phyloP scores from a whole-genome alignment of 2,888 invertebrate species.

The Aphidius colemani region DNA sequence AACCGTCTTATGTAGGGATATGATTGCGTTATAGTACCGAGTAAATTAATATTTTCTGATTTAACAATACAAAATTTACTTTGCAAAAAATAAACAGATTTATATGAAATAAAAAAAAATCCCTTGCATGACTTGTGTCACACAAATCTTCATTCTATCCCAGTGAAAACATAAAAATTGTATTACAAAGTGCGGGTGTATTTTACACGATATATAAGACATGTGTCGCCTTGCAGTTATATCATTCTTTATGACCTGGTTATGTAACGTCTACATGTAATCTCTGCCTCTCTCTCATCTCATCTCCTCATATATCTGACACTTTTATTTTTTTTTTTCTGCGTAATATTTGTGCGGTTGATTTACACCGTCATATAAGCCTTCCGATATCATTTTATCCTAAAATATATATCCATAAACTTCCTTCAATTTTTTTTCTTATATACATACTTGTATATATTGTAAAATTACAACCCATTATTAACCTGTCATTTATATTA shows the following conservation, averaged over 20 bases:
- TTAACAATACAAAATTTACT: not conserved
- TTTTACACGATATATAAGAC: constrained; percentile 48
- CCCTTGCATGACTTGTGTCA: constrained; percentile 10
- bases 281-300: constrained; percentile 27
- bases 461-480: not conserved
- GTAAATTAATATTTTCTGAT: not conserved
- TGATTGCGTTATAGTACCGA: not conserved
- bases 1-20: constrained; percentile 3
- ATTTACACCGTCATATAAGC: constrained; percentile 56
- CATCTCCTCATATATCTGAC: constrained; percentile 19
- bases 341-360: constrained; percentile 54
- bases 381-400: constrained; percentile 25
- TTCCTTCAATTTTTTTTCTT: not conserved
- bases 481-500: not conserved
- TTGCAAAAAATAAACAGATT: constrained; percentile 11
- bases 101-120: constrained; percentile 10
- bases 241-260: constrained; percentile 57
- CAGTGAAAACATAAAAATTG: constrained; percentile 27
- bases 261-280: constrained; percentile 35
- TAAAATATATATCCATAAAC: too few species aligned
- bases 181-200: constrained; percentile 34
- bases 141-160: constrained; percentile 54
- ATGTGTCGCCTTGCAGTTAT: constrained; percentile 58
- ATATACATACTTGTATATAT: not conserved
- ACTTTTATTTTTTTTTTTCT: constrained; percentile 30